Evolutionary conservation across 1,140 invertebrate species (phyloP).

Genomic region (Musca domestica): DNA sequence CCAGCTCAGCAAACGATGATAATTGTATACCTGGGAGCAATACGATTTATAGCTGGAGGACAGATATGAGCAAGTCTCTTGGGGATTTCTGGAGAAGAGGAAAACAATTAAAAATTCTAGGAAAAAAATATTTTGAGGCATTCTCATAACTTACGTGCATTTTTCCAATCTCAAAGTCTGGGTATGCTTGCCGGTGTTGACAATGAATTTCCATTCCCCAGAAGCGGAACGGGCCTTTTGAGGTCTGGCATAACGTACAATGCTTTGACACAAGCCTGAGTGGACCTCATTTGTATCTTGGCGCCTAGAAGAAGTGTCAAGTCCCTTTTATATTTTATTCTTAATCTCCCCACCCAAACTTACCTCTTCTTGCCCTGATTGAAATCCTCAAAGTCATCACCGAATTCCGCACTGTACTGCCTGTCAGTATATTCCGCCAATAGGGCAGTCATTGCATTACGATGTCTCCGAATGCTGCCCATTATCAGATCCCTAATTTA

Average conservation of each 20-base stretch:
- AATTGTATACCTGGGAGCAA: slow-evolving; percentile 82
- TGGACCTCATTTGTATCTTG: slow-evolving; percentile 56
- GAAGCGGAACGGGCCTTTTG: slow-evolving; percentile 78
- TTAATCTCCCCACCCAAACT: slow-evolving; percentile 12
- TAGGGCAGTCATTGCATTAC: slow-evolving; percentile 67
- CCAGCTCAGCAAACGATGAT: slow-evolving; percentile 82
- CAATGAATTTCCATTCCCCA: slow-evolving; percentile 83
- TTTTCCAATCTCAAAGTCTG: slow-evolving; percentile 82
- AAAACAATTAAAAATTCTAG: background rate
- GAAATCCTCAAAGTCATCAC: slow-evolving; percentile 49
- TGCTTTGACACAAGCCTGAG: slow-evolving; percentile 75
- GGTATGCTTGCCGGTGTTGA: slow-evolving; percentile 82
- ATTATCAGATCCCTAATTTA: slow-evolving; percentile 69
- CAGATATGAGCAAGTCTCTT: slow-evolving; percentile 73
- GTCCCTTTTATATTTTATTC: background rate
- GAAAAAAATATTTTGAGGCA: background rate
- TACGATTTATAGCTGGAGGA: slow-evolving; percentile 78
- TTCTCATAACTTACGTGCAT: slow-evolving; percentile 65
- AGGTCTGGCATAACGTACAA: slow-evolving; percentile 77
- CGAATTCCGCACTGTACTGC: slow-evolving; percentile 48
- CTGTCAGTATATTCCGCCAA: slow-evolving; percentile 67
- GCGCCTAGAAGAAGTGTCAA: slow-evolving; percentile 51
- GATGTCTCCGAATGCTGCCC: slow-evolving; percentile 68
- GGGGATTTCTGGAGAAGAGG: slow-evolving; percentile 64
- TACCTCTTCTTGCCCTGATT: slow-evolving; percentile 43